Evolutionary conservation across 2,888 invertebrate species (phyloP), one percentile per base, ranked within the genome.

Genomic region (Petrolisthes cinctipes): DNA sequence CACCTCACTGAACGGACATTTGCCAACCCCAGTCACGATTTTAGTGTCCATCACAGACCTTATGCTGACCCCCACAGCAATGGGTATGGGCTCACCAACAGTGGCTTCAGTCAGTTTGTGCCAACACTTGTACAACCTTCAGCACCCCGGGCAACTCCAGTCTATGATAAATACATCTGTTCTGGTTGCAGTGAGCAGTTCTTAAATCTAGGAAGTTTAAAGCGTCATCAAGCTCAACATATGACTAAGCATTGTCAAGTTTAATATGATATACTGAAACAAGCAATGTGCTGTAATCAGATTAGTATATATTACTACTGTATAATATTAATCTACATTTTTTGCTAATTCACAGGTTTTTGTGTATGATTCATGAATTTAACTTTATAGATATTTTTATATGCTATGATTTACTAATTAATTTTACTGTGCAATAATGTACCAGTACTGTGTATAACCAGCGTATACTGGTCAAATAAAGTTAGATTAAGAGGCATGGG

Each of bases 121-220:
- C 83, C 83, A 4, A 51, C 51, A 1, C 76, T 66, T 17, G 56
- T 51, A 51, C 82, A 82, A 54, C 82, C 82, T 20, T 51, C 57
- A n/a, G 73, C 37, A 11, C 54, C 68, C 23, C 57, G 78, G 81
- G 82, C 66, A 11, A 66, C 82, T 54, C 82, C 82, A 73, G 76
- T 80, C 14, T 71, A 37, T 83, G 79, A 83, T 51, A 87, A 83
- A 80, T 87, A 83, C 78, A 80, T 80, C 11, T 87, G 87, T 83
- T 79, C 73, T 73, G 9, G 61, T 6, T 87, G 87, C 73, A 87
- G 71, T 83, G 83, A 87, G 20, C 83, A 87, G 56, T 87, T 87
- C 53, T 68, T 83, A 51, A 83, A 68, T 80, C 87, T 87, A 68
- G 87, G 87, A 4, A 87, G 87, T 20, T 83, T 87, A 3, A 87